Base-by-base conservation (phyloP, 2,888 invertebrate species). In the Eledona agricola region DNA sequence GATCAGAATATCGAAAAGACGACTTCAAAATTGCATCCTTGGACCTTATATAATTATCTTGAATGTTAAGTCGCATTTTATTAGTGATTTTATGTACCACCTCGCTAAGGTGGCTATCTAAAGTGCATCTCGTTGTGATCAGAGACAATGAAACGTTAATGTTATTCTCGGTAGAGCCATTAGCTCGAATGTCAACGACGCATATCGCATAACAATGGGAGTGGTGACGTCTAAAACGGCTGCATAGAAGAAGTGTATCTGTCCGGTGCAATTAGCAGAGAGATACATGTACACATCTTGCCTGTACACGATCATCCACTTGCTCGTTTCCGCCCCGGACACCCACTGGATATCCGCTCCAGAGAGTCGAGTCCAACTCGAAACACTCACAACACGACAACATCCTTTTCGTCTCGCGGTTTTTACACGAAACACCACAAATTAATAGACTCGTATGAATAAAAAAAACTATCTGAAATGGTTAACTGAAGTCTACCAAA, bases 151-250 rank as follows among this genome's bases (percentile, higher is more conserved):
- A 52, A 47, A 51, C 17, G 23, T 45, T 34, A 45, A 42, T 20
- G 52, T 40, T 13, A 26, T 52, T 50, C 45, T 50, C 15, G 37
- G 50, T 54, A 50, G 20, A 50, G 17, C 54, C 50, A 50, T 54
- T 54, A 54, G 54, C 54, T 54, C 38, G 50, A 45, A 50, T 50
- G 54, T 50, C 54, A 54, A 50, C 54, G 50, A 54, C 54, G 54
- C 54, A 54, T 54, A 54, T 54, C 54, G 54, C 54, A 42, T 54
- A 45, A 54, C 54, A 54, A 54, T 54, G 50, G 54, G 50, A 50
- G 49, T 49, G 54, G 54, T 49, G 54, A 43, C 43, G 25, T 32
- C 34, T 42, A 43, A 42, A 32, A 51, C 31, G 32, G 19, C 47
- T 22, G 37, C 51, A 28, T 25, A 31, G 52, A 45, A 52, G 32